Percentiles rank a stretch among this genome's conserved stretches.
phyloP scores from a whole-genome alignment of 92 coral and sea anemone species.

The Porites lobata region DNA sequence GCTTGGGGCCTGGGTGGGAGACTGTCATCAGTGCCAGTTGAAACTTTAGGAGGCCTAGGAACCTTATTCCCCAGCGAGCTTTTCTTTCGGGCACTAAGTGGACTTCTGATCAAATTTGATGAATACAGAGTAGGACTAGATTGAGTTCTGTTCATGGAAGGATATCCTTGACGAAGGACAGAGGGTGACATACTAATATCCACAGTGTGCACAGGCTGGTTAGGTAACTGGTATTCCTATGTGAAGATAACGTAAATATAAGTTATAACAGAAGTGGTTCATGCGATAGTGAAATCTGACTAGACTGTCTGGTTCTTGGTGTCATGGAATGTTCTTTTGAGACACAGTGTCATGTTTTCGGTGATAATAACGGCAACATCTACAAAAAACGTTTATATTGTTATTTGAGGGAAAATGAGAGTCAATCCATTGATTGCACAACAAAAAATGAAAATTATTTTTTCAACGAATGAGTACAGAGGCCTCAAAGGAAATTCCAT shows the following conservation, averaged over 20 bases:
- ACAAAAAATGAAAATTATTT: too few species aligned
- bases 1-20: constrained; percentile 79
- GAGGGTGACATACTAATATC: constrained; percentile 64
- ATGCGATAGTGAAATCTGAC: too few species aligned
- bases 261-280: too few species aligned
- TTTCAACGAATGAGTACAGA: too few species aligned
- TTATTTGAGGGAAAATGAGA: too few species aligned
- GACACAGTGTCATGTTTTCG: too few species aligned
- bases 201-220: constrained; percentile 72
- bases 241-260: neutral
- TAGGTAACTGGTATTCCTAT: constrained; percentile 85
- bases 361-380: too few species aligned
- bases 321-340: too few species aligned
- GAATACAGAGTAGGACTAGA: constrained; percentile 77
- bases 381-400: too few species aligned
- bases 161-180: constrained; percentile 40
- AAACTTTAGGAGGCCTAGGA: constrained; percentile 65
- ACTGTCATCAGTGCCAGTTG: constrained; percentile 19
- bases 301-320: too few species aligned
- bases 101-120: constrained; percentile 54
- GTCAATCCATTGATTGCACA: too few species aligned
- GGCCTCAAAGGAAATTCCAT: too few species aligned
- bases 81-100: constrained; percentile 14
- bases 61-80: constrained; percentile 2
- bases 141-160: constrained; percentile 72